Evolutionary conservation across 2,888 invertebrate genomes (phyloP).

Genomic region (Bombylius major): DNA sequence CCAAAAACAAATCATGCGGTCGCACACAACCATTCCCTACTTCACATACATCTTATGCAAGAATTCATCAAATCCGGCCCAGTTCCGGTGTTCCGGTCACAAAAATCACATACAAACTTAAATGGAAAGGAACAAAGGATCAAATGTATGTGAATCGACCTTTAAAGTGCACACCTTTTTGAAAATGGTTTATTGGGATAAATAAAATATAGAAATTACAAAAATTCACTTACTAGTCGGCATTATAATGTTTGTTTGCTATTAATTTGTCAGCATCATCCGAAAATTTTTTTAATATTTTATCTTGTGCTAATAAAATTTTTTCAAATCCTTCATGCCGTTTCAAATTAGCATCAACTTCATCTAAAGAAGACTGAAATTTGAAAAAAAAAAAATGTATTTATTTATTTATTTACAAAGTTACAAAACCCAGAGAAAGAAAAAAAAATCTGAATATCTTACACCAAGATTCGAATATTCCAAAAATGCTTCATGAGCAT

Average conservation of each 20-base stretch:
- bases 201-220: too few relatives aligned
- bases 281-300: conserved; percentile 68
- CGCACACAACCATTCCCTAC: too few relatives aligned
- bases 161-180: too few relatives aligned
- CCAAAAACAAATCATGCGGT: too few relatives aligned
- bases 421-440: not conserved
- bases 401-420: not conserved
- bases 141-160: too few relatives aligned
- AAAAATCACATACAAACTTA: too few relatives aligned
- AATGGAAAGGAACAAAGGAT: too few relatives aligned
- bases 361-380: conserved; percentile 66
- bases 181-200: too few relatives aligned
- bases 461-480: conserved; percentile 81
- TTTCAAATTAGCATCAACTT: conserved; percentile 83
- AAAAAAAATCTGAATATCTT: conserved; percentile 26
- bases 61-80: too few relatives aligned
- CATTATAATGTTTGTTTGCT: conserved; percentile 65
- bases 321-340: conserved; percentile 90
- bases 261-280: conserved; percentile 74
- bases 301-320: conserved; percentile 85
- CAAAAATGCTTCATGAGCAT: conserved; percentile 86
- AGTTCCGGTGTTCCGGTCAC: too few relatives aligned
- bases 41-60: too few relatives aligned
- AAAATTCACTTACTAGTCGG: conserved; percentile 45
- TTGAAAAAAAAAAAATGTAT: not conserved